Conservation (phyloP, 2,797 vertebrate species). For the Pipistrellus pipistrellus region DNA sequence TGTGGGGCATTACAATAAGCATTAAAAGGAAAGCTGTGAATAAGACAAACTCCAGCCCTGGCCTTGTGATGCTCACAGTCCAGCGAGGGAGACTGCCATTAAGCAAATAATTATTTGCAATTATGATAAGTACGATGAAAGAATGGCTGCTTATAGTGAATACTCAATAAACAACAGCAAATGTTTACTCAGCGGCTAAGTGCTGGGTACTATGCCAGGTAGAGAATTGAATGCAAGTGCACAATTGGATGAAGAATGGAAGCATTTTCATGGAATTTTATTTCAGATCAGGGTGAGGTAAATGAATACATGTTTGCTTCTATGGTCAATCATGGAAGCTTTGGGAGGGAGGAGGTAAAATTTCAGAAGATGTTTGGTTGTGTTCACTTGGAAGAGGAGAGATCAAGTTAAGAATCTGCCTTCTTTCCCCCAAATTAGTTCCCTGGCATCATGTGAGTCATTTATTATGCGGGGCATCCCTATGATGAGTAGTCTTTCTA, state of each 20-base stretch:
- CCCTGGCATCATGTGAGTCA: background rate
- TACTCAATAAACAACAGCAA: constrained; percentile 66
- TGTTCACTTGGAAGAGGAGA: constrained; percentile 48
- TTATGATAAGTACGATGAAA: constrained; percentile 71
- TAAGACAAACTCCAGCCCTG: constrained; percentile 49
- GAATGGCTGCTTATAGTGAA: constrained; percentile 51
- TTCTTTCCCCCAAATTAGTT: constrained; percentile 59
- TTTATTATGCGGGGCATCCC: background rate
- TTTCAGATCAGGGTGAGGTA: constrained; percentile 16
- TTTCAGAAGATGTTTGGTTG: constrained; percentile 51
- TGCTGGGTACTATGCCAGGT: constrained; percentile 60
- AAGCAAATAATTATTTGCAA: constrained; percentile 74
- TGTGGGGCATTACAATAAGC: constrained; percentile 28
- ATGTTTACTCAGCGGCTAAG: constrained; percentile 69
- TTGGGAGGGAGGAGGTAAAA: background rate
- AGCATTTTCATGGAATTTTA: constrained; percentile 42
- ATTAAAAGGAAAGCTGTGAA: constrained; percentile 65
- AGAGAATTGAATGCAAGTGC: constrained; percentile 55
- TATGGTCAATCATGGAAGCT: constrained; percentile 25
- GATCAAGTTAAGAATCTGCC: constrained; percentile 41
- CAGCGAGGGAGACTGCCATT: constrained; percentile 69
- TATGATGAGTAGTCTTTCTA: background rate
- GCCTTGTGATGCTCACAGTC: constrained; percentile 9
- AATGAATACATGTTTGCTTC: constrained; percentile 14
- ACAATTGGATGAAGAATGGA: constrained; percentile 30